Evolutionary conservation across 2,888 invertebrate species (phyloP).

Genomic region (Kryphioiulus occultus): DNA sequence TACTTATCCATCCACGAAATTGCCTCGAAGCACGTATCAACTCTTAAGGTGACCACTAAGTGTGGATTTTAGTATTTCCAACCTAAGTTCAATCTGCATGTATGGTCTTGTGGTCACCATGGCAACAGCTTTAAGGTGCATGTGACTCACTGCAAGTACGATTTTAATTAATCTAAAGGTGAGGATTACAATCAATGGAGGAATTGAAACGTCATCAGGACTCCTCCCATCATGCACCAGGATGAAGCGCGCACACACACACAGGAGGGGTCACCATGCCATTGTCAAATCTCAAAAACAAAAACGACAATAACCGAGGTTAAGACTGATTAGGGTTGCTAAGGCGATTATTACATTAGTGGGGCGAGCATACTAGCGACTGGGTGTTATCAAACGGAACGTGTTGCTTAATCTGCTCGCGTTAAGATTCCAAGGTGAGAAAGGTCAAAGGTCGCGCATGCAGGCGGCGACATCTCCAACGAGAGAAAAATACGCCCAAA

Average conservation of each 20-base stretch:
- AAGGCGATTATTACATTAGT: constrained; percentile 26
- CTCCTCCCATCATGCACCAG: neutral
- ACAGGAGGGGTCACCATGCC: constrained; percentile 18
- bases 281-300: constrained; percentile 1
- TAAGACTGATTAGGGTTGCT: constrained; percentile 35
- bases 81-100: neutral
- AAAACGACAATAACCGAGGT: constrained; percentile 1
- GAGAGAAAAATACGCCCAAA: neutral
- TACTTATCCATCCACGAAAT: too few relatives aligned
- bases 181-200: neutral
- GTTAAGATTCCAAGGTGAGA: neutral
- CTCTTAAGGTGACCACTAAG: neutral
- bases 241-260: neutral
- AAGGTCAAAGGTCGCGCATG: neutral
- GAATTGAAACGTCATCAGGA: neutral
- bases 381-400: neutral
- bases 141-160: neutral
- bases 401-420: neutral
- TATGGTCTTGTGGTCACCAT: neutral
- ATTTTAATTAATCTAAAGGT: constrained; percentile 27
- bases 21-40: too few relatives aligned
- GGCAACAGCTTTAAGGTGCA: neutral
- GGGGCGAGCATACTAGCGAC: neutral
- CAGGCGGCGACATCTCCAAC: neutral
- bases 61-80: neutral